Evolutionary conservation across 2,888 invertebrate genomes (phyloP).

Genomic region (Tetanocera ferruginea): DNA sequence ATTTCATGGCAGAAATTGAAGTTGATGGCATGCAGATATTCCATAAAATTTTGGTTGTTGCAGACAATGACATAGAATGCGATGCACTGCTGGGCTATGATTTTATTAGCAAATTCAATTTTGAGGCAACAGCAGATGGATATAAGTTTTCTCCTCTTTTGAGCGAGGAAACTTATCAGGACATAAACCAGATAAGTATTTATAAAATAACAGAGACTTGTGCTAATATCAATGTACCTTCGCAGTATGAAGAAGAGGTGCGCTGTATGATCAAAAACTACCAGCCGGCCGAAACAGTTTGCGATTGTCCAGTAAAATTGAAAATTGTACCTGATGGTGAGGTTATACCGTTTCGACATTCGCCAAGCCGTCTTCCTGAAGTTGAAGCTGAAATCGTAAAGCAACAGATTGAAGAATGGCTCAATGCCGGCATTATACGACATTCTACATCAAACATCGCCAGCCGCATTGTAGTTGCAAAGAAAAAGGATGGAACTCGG

Average conservation of each 20-base stretch:
- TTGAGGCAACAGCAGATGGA: neutral
- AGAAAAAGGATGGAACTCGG: neutral
- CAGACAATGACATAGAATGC: neutral
- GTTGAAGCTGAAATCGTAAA: neutral
- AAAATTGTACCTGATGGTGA: slow-evolving; percentile 10
- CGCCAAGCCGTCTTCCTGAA: neutral
- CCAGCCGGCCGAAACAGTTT: neutral
- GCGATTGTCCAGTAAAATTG: slow-evolving; percentile 12
- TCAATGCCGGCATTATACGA: slow-evolving; percentile 38
- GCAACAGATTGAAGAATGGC: slow-evolving; percentile 15
- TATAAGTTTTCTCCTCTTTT: neutral
- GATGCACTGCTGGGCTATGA: no score
- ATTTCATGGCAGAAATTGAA: neutral
- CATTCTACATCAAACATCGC: neutral
- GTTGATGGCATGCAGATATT: neutral
- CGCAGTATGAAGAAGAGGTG: neutral
- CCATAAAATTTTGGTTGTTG: neutral
- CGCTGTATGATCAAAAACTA: slow-evolving; percentile 36
- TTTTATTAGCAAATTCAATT: neutral
- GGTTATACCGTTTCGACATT: neutral
- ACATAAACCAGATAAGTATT: slow-evolving; percentile 21
- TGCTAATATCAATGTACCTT: slow-evolving; percentile 8
- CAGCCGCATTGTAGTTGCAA: no score
- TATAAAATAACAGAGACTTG: slow-evolving; percentile 2
- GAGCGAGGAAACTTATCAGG: neutral